phyloP scores from a whole-genome alignment of 2,113 vertebrate genomes.

The Sisor rabdophorus region DNA sequence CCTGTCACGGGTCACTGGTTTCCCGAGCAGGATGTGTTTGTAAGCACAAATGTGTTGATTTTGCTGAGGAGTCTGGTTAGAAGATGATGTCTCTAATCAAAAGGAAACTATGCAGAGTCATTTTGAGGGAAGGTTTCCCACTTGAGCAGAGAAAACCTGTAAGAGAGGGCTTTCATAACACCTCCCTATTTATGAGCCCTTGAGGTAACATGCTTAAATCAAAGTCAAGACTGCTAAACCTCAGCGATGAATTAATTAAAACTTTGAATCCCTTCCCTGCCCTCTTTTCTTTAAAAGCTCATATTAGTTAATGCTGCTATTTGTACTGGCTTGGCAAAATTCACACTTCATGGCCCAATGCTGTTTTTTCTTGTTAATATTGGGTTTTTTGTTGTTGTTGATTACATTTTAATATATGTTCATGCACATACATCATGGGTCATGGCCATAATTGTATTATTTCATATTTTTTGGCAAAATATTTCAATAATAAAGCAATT shows the following conservation, averaged over 20 bases:
- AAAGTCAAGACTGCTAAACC: slow-evolving; percentile 40
- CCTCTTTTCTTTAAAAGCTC: not conserved
- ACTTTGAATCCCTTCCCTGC: slow-evolving; percentile 16
- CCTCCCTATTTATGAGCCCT: slow-evolving; percentile 41
- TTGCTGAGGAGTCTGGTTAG: slow-evolving; percentile 40
- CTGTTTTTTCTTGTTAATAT: not conserved
- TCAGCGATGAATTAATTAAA: slow-evolving; percentile 38
- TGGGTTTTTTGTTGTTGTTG: not conserved
- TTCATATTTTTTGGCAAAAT: not conserved
- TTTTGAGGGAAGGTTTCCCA: slow-evolving; percentile 34
- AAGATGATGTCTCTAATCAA: slow-evolving; percentile 49
- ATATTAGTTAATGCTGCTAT: slow-evolving; percentile 44
- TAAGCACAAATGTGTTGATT: slow-evolving; percentile 47
- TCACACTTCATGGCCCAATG: not conserved
- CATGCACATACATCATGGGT: not conserved
- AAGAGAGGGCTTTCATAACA: slow-evolving; percentile 34
- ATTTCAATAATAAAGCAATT: slow-evolving; percentile 3
- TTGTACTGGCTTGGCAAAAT: slow-evolving; percentile 16
- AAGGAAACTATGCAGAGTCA: slow-evolving; percentile 52
- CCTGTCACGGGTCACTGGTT: slow-evolving; percentile 21
- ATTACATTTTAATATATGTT: not conserved
- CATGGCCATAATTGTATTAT: not conserved
- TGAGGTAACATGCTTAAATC: slow-evolving; percentile 35
- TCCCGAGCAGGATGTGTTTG: slow-evolving; percentile 22
- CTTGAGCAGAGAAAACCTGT: slow-evolving; percentile 29